These are phyloP conservation scores for Fringilla coelebs DNA, from an alignment of 2,797 vertebrate genomes.

Conservation along the genomic window DNA sequence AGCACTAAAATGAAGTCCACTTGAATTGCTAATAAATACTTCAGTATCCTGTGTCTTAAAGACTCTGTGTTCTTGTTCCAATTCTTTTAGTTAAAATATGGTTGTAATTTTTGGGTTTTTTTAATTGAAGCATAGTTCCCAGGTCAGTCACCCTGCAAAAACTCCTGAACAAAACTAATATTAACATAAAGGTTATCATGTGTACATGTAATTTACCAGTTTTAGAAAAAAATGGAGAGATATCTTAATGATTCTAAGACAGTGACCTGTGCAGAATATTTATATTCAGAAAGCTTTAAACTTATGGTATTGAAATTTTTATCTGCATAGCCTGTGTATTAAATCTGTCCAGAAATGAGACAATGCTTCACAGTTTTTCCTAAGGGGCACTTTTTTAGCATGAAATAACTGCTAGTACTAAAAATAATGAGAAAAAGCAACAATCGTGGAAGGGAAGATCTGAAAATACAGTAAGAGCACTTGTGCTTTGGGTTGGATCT, in stretches of 20 bases:
- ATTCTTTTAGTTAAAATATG: not conserved
- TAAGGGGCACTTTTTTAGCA: not conserved
- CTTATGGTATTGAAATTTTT: not conserved
- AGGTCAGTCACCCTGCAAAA: not conserved
- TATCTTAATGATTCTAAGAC: not conserved
- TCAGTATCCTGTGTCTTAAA: not conserved
- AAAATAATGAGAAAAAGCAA: not conserved
- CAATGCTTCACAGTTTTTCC: not conserved
- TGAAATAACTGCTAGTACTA: not conserved
- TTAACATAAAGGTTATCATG: not conserved
- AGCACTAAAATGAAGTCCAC: conserved; percentile 11
- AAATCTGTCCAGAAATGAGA: not conserved
- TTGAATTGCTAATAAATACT: conserved; percentile 6
- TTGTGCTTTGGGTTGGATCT: not conserved
- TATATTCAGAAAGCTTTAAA: not conserved
- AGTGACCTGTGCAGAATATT: not conserved
- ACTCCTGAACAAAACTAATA: not conserved
- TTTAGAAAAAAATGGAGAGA: not conserved
- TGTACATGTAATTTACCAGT: not conserved
- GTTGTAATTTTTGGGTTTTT: not conserved
- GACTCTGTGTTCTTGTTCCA: not conserved
- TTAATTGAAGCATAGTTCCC: not conserved
- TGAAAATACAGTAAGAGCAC: not conserved
- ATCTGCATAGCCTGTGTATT: not conserved
- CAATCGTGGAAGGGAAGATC: not conserved